Conservation (phyloP, 2,113 vertebrate species). For the Psammodynastes pulverulentus region DNA sequence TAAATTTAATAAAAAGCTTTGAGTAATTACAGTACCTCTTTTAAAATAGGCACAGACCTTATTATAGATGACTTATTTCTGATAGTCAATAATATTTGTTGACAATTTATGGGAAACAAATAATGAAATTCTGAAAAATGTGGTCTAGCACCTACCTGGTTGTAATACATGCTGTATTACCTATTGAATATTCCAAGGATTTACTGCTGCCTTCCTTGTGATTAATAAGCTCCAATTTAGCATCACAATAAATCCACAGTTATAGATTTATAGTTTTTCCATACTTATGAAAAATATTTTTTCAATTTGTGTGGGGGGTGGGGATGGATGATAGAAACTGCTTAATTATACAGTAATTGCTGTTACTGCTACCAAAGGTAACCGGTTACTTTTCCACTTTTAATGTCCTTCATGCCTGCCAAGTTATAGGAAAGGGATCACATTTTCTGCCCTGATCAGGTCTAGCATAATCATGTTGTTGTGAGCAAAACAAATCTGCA, state of each 20-base stretch:
- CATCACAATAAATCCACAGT: background rate
- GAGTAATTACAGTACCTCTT: background rate
- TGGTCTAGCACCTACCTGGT: background rate
- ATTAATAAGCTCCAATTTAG: background rate
- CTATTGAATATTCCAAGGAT: background rate
- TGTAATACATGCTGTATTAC: background rate
- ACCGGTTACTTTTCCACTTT: background rate
- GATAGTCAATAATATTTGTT: background rate
- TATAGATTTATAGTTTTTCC: background rate
- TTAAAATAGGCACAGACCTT: background rate
- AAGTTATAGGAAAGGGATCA: background rate
- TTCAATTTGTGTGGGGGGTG: no score
- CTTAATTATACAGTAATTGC: background rate
- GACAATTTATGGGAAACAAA: background rate
- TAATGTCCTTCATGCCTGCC: background rate
- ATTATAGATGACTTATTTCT: background rate
- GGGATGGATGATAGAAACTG: background rate
- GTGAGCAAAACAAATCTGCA: background rate
- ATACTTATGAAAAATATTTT: background rate
- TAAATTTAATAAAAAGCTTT: background rate
- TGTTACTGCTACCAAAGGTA: slow-evolving; percentile 31
- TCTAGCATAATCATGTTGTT: background rate
- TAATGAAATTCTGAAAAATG: background rate
- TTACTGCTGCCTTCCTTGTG: background rate
- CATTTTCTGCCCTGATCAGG: background rate